Evolutionary conservation across 2,113 vertebrate species (phyloP).

Genomic region (Motacilla alba): DNA sequence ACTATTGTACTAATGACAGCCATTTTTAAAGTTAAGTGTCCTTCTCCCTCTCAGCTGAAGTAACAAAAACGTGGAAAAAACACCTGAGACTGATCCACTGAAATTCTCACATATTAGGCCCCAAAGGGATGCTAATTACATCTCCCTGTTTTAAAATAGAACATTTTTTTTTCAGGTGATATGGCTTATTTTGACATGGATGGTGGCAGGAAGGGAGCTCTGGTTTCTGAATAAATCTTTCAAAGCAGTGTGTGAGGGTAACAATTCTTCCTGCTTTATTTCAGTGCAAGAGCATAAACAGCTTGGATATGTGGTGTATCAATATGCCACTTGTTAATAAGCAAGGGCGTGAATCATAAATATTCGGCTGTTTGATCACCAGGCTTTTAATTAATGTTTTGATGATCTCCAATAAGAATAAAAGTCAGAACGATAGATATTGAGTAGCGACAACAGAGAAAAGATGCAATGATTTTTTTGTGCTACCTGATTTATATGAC

Average conservation of each 20-base stretch:
- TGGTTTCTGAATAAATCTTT: slow-evolving; percentile 46
- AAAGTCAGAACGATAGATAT: slow-evolving; percentile 66
- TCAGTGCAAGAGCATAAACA: slow-evolving; percentile 54
- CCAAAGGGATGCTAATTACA: background rate
- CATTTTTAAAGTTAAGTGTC: slow-evolving; percentile 51
- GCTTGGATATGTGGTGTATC: slow-evolving; percentile 61
- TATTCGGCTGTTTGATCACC: slow-evolving; percentile 69
- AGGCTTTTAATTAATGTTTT: slow-evolving; percentile 74
- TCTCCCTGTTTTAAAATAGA: background rate
- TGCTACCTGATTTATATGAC: slow-evolving; percentile 70
- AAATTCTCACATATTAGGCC: background rate
- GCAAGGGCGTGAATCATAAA: slow-evolving; percentile 67
- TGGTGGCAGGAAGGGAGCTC: background rate
- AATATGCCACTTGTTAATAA: slow-evolving; percentile 73
- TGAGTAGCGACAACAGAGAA: slow-evolving; percentile 56
- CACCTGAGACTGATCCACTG: background rate
- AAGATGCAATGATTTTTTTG: slow-evolving; percentile 65
- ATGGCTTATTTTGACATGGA: slow-evolving; percentile 19
- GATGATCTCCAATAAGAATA: slow-evolving; percentile 73
- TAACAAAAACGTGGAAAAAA: background rate
- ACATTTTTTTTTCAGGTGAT: background rate
- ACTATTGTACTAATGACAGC: slow-evolving; percentile 45
- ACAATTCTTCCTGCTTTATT: slow-evolving; percentile 67
- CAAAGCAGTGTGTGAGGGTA: slow-evolving; percentile 23
- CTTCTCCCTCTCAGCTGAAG: slow-evolving; percentile 5